Evolutionary conservation across 1,140 invertebrate genomes (phyloP).

Genomic region (Bombus fervidus): DNA sequence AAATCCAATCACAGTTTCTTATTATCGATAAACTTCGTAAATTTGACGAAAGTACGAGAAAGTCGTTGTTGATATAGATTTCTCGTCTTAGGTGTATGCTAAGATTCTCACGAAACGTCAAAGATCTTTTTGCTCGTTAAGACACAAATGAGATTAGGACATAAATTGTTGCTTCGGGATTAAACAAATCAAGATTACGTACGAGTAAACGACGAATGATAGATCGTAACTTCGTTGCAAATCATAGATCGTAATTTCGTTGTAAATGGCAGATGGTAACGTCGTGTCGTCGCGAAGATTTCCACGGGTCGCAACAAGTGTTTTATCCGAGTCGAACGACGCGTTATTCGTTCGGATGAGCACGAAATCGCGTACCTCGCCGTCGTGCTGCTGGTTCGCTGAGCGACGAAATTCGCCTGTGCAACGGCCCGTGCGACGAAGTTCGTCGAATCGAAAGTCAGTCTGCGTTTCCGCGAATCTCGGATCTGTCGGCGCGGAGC

Average conservation of each 20-base stretch:
- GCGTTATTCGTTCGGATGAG: background rate
- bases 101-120: no score
- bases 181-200: background rate
- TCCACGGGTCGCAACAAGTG: constrained; percentile 32
- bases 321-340: background rate
- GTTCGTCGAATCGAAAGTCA: constrained; percentile 25
- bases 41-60: no score
- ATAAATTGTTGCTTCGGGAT: no score
- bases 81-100: no score
- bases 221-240: background rate
- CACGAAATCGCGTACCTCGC: background rate
- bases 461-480: constrained; percentile 33
- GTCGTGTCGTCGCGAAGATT: background rate
- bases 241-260: no score
- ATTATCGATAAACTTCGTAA: no score
- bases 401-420: background rate
- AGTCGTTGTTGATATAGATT: no score
- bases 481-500: background rate
- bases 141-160: no score
- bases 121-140: no score
- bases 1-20: no score
- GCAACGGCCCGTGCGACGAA: background rate
- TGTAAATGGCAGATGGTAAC: no score
- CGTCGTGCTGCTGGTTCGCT: background rate
- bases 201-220: background rate